Evolutionary conservation across 2,888 invertebrate genomes (phyloP).

Genomic region (Sepiola atlantica): DNA sequence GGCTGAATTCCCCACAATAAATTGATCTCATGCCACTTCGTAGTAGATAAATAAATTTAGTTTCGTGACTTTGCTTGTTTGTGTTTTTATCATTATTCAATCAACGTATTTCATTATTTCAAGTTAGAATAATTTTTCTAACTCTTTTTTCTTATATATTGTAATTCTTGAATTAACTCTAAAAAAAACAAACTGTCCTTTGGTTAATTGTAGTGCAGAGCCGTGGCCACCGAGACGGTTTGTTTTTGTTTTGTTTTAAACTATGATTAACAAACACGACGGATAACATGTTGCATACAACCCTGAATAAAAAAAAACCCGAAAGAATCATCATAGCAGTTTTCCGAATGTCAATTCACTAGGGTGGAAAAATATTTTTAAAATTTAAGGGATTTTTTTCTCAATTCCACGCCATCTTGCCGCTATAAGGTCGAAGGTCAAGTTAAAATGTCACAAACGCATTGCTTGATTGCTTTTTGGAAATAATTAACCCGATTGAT

Average conservation of each 20-base stretch:
- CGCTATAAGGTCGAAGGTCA: background rate
- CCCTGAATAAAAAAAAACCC: background rate
- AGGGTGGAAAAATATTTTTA: background rate
- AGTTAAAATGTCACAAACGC: background rate
- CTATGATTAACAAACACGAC: background rate
- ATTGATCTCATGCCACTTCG: no score
- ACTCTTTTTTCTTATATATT: no score
- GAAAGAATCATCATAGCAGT: background rate
- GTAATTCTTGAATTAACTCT: no score
- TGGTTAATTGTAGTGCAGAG: no score
- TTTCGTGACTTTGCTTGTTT: no score
- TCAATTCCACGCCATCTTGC: background rate
- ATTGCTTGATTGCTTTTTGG: slow-evolving; percentile 21
- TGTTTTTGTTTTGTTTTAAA: background rate
- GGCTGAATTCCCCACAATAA: no score
- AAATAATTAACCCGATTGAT: background rate
- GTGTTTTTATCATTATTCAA: no score
- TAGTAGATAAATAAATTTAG: no score
- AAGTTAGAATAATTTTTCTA: no score
- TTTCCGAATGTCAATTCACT: background rate
- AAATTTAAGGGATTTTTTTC: background rate
- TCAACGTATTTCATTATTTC: no score
- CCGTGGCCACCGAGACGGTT: no score
- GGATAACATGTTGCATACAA: background rate
- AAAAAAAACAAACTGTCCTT: no score